Conservation (phyloP, 2,113 vertebrate genomes). For the Psephotus haematonotus region DNA sequence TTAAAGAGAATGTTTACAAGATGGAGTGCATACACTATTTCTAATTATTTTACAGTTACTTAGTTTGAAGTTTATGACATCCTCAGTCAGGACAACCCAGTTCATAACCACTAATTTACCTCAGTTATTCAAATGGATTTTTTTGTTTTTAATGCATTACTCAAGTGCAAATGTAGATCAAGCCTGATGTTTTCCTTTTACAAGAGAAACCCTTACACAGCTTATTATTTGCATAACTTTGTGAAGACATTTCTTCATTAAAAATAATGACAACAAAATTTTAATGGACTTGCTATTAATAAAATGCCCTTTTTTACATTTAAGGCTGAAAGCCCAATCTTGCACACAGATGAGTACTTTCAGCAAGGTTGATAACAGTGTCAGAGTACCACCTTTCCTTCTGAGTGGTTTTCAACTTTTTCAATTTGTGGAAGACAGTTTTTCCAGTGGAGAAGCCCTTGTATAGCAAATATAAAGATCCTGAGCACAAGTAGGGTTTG, state of each 20-base stretch:
- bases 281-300: background rate
- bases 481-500: background rate
- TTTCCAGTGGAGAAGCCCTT: background rate
- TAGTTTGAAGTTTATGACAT: constrained; percentile 50
- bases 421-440: background rate
- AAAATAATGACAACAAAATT: background rate
- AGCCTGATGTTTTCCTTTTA: constrained; percentile 8
- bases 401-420: background rate
- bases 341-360: background rate
- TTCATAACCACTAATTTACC: constrained; percentile 40
- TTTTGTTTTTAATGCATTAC: constrained; percentile 37
- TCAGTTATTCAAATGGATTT: constrained; percentile 35
- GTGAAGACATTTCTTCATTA: constrained; percentile 1
- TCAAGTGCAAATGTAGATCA: constrained; percentile 40
- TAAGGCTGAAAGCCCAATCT: background rate
- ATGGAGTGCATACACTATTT: background rate
- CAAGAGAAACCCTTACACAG: background rate
- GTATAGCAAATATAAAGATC: accelerated
- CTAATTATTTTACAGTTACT: constrained; percentile 41
- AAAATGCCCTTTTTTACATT: background rate
- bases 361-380: background rate
- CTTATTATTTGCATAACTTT: constrained; percentile 29
- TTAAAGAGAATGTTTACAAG: constrained; percentile 28
- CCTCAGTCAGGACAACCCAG: constrained; percentile 7
- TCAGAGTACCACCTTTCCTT: background rate